phyloP scores from a whole-genome alignment of 2,888 invertebrate genomes.

The Microplitis manilae region DNA sequence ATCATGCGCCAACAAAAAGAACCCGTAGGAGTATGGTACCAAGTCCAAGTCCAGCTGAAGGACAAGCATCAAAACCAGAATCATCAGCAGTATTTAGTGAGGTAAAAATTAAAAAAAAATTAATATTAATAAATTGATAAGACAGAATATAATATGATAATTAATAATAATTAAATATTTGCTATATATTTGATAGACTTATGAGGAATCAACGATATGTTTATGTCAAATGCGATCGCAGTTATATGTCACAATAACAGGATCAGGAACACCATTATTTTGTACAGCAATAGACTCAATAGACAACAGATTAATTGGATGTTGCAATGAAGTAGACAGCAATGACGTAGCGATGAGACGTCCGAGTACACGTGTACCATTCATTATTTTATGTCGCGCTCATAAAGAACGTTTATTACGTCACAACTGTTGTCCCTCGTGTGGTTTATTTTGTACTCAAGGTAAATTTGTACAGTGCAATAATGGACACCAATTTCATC shows the following conservation, averaged over 20 bases:
- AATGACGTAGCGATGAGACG: constrained; percentile 77
- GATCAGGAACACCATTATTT: constrained; percentile 75
- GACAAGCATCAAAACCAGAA: constrained; percentile 70
- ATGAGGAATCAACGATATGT: constrained; percentile 70
- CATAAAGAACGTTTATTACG: constrained; percentile 83
- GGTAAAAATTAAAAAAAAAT: constrained; percentile 47
- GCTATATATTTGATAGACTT: constrained; percentile 58
- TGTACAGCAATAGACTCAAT: constrained; percentile 86
- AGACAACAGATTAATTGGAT: constrained; percentile 84
- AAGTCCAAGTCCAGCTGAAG: constrained; percentile 70
- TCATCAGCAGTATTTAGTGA: constrained; percentile 69
- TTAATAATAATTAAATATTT: constrained; percentile 19
- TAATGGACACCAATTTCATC: constrained; percentile 86
- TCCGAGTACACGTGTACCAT: constrained; percentile 84
- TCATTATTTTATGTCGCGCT: constrained; percentile 83
- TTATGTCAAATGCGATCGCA: constrained; percentile 74
- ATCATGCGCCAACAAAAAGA: constrained; percentile 61
- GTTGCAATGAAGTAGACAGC: constrained; percentile 80
- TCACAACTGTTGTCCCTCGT: constrained; percentile 93
- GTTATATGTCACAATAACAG: constrained; percentile 73
- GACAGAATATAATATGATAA: not conserved
- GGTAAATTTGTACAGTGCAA: constrained; percentile 89
- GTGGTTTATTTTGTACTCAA: constrained; percentile 92
- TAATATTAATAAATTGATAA: too few species aligned
- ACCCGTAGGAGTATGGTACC: constrained; percentile 67